Conservation (phyloP, 2,113 vertebrate genomes). For the Myrmecophaga tridactyla region DNA sequence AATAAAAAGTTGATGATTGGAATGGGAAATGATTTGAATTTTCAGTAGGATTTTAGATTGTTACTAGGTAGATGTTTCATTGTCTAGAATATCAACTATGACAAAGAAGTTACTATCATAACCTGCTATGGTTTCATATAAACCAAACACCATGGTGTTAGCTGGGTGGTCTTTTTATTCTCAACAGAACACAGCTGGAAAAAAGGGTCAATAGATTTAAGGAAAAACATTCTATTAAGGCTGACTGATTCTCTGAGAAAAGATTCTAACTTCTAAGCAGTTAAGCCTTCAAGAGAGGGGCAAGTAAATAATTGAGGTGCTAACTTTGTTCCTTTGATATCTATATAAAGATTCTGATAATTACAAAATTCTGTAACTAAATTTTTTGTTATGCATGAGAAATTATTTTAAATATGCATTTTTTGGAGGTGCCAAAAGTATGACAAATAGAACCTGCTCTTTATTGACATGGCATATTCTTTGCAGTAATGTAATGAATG, state of each 20-base stretch:
- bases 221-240: background rate
- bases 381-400: background rate
- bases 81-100: background rate
- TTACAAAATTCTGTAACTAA: background rate
- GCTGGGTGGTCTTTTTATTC: background rate
- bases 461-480: background rate
- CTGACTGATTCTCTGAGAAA: background rate
- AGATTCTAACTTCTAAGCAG: background rate
- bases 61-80: background rate
- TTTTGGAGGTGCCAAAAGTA: background rate
- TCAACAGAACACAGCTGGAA: background rate
- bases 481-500: background rate
- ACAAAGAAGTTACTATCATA: background rate
- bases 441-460: background rate
- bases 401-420: background rate
- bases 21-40: background rate
- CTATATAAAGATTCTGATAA: background rate
- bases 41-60: background rate
- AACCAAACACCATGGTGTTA: background rate
- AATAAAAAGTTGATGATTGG: background rate
- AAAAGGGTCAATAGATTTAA: accelerated
- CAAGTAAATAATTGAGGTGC: background rate
- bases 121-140: background rate
- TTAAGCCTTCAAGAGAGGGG: background rate
- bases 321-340: background rate